Evolutionary conservation across 2,797 vertebrate genomes (phyloP).

Genomic region (Cirrhinus molitorella): DNA sequence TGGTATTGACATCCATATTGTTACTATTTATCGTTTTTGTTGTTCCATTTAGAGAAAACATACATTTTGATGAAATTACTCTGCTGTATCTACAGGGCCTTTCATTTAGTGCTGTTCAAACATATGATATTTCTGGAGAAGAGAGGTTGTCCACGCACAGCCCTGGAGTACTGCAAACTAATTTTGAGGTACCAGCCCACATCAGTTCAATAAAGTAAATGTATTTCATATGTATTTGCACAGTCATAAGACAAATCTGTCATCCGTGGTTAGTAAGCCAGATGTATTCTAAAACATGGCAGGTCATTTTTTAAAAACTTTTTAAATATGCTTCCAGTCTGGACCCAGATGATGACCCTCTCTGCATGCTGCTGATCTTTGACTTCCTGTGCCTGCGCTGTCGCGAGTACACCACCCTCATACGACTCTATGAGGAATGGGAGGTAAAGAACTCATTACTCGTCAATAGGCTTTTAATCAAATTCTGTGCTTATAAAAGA

Average conservation of each 20-base stretch:
- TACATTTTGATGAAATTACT: background rate
- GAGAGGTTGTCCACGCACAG: constrained; percentile 93
- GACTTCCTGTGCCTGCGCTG: constrained; percentile 92
- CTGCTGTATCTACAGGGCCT: constrained; percentile 81
- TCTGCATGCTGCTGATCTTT: constrained; percentile 92
- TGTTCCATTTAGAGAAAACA: background rate
- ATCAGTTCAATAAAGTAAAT: background rate
- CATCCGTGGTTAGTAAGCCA: background rate
- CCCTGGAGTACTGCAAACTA: constrained; percentile 96
- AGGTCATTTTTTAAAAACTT: background rate
- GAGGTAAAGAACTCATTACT: constrained; percentile 82
- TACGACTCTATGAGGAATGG: constrained; percentile 91
- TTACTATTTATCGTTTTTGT: background rate
- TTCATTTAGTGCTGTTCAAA: constrained; percentile 94
- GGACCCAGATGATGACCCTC: constrained; percentile 92
- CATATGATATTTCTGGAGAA: constrained; percentile 97
- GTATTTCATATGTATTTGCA: no score
- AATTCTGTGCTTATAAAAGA: background rate
- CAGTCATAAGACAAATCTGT: background rate
- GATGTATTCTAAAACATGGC: background rate
- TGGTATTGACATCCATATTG: background rate
- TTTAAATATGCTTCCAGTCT: constrained; percentile 77
- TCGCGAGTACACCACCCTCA: constrained; percentile 86
- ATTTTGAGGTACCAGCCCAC: constrained; percentile 85
- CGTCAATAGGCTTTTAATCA: background rate